Base-by-base conservation (phyloP, 2,113 vertebrate genomes). In the Panthera leo region DNA sequence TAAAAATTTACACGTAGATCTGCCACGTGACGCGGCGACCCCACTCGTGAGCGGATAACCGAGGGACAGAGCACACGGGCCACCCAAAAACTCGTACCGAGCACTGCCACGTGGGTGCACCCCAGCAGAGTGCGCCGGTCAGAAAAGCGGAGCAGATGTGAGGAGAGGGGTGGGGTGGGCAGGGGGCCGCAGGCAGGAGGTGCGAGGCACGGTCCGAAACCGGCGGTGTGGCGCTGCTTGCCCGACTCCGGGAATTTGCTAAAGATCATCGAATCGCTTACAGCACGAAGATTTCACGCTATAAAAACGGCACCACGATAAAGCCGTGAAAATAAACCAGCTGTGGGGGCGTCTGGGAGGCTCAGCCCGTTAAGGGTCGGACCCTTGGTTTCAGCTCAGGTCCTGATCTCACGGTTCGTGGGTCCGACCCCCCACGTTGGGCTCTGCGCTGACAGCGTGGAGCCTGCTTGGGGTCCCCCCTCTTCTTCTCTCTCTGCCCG, bases 191-290 rank as follows among this genome's bases (percentile, higher is more conserved):
- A 0, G 1, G 39, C 3, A 1, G 29, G 75, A 67, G 70, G 7
- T 3, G 5, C 6, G 7, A 25, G 67, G 23, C 7, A 1, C 9
- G 16, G 39, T 36, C 45, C 16, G 3, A 42, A 23, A 14, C 10
- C 1, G 23, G 13, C 14, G 55, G 18, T 1, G 13, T 5, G 5
- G 1, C 1, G n/a, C 11, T 5, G 15, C 68, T 7, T 7, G 48
- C 31, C 34, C 29, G 2, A 3, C 67, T 25, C 71, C 18, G 34
- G 3, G 9, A 9, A 36, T 10, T 39, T 4, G 2, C 76, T 53
- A 23, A 25, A 25, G 48, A 19, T 25, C 19, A 5, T 0, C 1
- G 82, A 5, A 7, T 80, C 23, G 4, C 58, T 3, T 21, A 25
- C 53, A 2, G 29, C 19, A 14, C 27, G 11, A 53, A 21, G 25